These are phyloP conservation scores for Rhineura floridana DNA, from an alignment of 2,113 vertebrate genomes.

Conservation along the genomic window DNA sequence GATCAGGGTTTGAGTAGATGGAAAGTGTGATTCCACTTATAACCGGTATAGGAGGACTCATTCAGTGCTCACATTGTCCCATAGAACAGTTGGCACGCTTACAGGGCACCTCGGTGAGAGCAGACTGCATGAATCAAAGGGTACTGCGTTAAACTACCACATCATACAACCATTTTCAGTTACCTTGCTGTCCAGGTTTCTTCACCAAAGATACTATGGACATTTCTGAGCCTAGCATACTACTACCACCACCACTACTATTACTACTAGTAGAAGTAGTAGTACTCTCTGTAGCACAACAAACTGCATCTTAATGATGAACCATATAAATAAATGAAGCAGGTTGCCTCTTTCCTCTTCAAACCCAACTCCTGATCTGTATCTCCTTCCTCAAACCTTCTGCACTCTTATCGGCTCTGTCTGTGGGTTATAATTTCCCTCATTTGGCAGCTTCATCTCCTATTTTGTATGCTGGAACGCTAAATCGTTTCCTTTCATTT, in stretches of 20 bases:
- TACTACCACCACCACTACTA: neutral
- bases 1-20: neutral
- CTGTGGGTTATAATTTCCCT: constrained; percentile 27
- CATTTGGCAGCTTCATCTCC: neutral
- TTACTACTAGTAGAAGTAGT: too few relatives aligned
- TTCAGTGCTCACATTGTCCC: too few relatives aligned
- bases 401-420: neutral
- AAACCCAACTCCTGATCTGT: fast-evolving
- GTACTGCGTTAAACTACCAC: neutral
- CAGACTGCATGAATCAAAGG: neutral
- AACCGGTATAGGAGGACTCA: neutral
- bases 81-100: neutral
- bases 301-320: neutral
- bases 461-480: fast-evolving
- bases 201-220: too few relatives aligned
- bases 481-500: neutral
- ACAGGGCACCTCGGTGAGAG: neutral
- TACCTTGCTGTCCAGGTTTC: neutral
- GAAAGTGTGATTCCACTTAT: neutral
- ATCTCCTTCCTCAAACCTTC: neutral
- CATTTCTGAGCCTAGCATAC: neutral
- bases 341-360: neutral
- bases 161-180: neutral
- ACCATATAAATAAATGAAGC: neutral
- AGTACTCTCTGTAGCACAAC: neutral